Conservation (phyloP, 1,140 invertebrate species). For the Mesaphorura yosii region DNA sequence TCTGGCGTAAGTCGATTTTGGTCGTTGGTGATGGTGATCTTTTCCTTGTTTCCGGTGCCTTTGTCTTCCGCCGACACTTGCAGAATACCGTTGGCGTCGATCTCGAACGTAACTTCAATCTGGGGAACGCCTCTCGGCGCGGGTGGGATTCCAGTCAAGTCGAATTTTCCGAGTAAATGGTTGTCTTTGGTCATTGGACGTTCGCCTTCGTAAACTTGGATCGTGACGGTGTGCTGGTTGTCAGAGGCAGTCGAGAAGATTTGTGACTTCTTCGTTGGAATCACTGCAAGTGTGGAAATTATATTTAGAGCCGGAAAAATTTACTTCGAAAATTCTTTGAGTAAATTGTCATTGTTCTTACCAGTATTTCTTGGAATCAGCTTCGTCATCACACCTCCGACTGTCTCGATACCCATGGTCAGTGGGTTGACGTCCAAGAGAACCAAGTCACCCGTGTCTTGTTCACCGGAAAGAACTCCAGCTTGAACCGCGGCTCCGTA, state of each 20-base stretch:
- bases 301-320: too few relatives aligned
- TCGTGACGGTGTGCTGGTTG: conserved; percentile 97
- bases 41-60: conserved; percentile 94
- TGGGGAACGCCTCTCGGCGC: conserved; percentile 96
- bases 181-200: conserved; percentile 99
- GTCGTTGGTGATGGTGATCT: conserved; percentile 98
- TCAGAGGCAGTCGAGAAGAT: conserved; percentile 98
- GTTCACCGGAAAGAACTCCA: conserved; percentile 60
- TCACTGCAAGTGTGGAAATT: too few relatives aligned
- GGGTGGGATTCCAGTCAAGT: conserved; percentile 94
- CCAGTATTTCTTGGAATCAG: conserved; percentile 87
- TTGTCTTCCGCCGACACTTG: conserved; percentile 91
- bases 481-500: conserved; percentile 95
- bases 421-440: conserved; percentile 95
- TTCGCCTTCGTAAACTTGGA: conserved; percentile 95
- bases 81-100: conserved; percentile 96
- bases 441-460: conserved; percentile 91
- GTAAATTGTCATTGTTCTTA: too few relatives aligned
- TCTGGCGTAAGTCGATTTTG: conserved; percentile 93
- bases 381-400: conserved; percentile 99
- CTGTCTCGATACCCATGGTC: conserved; percentile 98
- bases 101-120: conserved; percentile 98
- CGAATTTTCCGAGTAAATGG: conserved; percentile 94
- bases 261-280: conserved; percentile 99
- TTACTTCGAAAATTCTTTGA: too few relatives aligned